These are phyloP conservation scores for Crematogaster levior DNA, from an alignment of 2,888 invertebrate species.

Conservation along the genomic window DNA sequence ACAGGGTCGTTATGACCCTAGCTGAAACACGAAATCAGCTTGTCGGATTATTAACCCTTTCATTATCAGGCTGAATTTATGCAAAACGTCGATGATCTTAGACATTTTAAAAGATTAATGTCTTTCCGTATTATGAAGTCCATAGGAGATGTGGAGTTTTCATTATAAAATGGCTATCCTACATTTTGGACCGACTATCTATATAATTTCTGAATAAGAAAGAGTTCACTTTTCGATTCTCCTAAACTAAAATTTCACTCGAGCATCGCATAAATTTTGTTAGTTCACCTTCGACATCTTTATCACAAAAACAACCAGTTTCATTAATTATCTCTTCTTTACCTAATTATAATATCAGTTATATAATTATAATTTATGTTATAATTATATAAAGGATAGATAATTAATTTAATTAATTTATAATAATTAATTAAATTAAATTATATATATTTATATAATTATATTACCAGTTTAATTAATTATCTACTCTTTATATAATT, in stretches of 20 bases:
- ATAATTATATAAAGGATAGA: too few relatives aligned
- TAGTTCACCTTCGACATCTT: not conserved
- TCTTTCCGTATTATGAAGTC: not conserved
- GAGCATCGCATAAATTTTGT: not conserved
- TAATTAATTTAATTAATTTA: too few relatives aligned
- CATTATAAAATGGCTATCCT: not conserved
- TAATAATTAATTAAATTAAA: too few relatives aligned
- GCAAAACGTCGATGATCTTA: slow-evolving; percentile 24
- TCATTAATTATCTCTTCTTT: too few relatives aligned
- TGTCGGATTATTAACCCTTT: slow-evolving; percentile 50
- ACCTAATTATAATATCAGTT: too few relatives aligned
- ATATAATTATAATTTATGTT: too few relatives aligned
- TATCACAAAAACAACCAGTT: too few relatives aligned
- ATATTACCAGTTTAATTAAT: too few relatives aligned
- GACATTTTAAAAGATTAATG: slow-evolving; percentile 32
- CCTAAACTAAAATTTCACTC: not conserved
- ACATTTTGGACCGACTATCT: not conserved
- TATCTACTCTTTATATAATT: too few relatives aligned
- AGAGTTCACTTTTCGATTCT: not conserved
- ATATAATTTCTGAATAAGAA: not conserved
- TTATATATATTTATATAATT: too few relatives aligned
- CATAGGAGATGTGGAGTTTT: not conserved
- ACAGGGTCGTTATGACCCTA: slow-evolving; percentile 22
- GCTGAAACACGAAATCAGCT: slow-evolving; percentile 44
- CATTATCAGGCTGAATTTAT: slow-evolving; percentile 38